phyloP scores from a whole-genome alignment of 2,797 vertebrate genomes.

The Rhinoraja longicauda region DNA sequence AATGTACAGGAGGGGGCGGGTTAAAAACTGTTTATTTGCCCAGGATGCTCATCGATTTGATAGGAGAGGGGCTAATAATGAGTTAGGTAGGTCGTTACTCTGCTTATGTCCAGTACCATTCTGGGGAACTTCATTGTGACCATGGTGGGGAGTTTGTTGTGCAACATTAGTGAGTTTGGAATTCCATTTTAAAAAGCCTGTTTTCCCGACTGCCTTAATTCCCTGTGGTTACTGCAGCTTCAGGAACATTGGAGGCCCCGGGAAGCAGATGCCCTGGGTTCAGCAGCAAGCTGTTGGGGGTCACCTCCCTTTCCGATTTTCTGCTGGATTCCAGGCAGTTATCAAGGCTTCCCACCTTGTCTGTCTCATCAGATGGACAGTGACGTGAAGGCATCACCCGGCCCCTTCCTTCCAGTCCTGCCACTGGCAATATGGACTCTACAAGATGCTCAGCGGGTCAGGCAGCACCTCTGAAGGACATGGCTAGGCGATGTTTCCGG shows the following conservation, averaged over 20 bases:
- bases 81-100: not conserved
- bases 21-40: not conserved
- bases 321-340: not conserved
- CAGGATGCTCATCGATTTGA: not conserved
- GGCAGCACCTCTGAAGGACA: too few relatives aligned
- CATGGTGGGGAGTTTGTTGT: too few relatives aligned
- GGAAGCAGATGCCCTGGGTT: not conserved
- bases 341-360: not conserved
- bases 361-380: not conserved
- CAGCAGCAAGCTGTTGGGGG: too few relatives aligned
- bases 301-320: not conserved
- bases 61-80: not conserved
- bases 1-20: too few relatives aligned
- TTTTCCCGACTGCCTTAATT: not conserved
- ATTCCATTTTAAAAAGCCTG: not conserved
- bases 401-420: too few relatives aligned
- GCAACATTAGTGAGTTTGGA: not conserved
- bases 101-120: not conserved
- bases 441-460: too few relatives aligned
- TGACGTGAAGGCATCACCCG: not conserved
- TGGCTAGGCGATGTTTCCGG: too few relatives aligned
- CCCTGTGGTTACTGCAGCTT: not conserved
- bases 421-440: too few relatives aligned
- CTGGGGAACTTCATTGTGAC: not conserved
- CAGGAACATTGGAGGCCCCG: not conserved